phyloP scores from a whole-genome alignment of 2,888 invertebrate species.

The Caenorhabditis sp. region DNA sequence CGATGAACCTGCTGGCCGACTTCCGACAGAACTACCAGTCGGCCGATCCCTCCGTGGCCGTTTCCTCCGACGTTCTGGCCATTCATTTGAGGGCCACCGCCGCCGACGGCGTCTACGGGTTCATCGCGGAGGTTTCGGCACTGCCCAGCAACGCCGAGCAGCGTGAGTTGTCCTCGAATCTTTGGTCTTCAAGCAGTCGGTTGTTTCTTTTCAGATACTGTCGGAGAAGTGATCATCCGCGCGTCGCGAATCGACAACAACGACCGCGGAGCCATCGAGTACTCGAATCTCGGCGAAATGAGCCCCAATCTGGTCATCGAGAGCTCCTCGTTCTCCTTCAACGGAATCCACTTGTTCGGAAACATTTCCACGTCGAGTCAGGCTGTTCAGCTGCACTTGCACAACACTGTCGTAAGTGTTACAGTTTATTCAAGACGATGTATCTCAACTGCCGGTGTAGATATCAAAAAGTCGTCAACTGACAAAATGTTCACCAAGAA shows the following conservation, averaged over 20 bases:
- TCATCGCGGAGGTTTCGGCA: slow-evolving; percentile 96
- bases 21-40: slow-evolving; percentile 45
- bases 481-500: too few species aligned
- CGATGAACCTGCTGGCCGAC: slow-evolving; percentile 65
- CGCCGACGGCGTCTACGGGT: slow-evolving; percentile 93
- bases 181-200: not conserved
- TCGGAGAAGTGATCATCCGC: slow-evolving; percentile 71
- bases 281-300: slow-evolving; percentile 70
- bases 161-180: slow-evolving; percentile 22
- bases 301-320: slow-evolving; percentile 63
- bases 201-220: slow-evolving; percentile 55
- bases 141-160: slow-evolving; percentile 83
- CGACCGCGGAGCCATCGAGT: slow-evolving; percentile 75
- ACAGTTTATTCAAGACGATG: too few species aligned
- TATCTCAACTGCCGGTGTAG: too few species aligned
- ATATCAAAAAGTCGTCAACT: too few species aligned
- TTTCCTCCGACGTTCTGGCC: slow-evolving; percentile 82
- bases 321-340: slow-evolving; percentile 88
- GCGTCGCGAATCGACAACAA: slow-evolving; percentile 71
- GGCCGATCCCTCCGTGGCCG: slow-evolving; percentile 41
- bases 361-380: slow-evolving; percentile 92
- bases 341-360: slow-evolving; percentile 91
- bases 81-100: slow-evolving; percentile 94
- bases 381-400: slow-evolving; percentile 90
- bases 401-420: slow-evolving; percentile 88